Evolutionary conservation across 2,113 vertebrate genomes (phyloP).

Genomic region (Eudyptes chrysolophus): DNA sequence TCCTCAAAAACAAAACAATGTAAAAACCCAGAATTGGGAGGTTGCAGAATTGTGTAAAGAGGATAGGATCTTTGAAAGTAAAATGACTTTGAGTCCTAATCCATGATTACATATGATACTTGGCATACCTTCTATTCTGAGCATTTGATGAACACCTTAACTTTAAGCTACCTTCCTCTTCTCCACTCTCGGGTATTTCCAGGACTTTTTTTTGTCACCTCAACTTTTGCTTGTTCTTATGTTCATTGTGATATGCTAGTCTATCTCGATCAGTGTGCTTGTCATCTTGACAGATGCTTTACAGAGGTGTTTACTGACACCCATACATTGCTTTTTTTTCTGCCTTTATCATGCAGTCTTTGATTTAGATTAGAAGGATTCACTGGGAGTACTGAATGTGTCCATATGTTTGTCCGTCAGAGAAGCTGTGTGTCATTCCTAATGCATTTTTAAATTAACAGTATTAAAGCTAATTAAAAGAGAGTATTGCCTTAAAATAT

Average conservation of each 20-base stretch:
- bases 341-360: neutral
- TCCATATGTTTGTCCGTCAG: neutral
- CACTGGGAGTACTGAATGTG: neutral
- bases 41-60: neutral
- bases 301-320: neutral
- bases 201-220: neutral
- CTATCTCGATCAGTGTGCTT: neutral
- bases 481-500: neutral
- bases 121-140: neutral
- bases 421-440: neutral
- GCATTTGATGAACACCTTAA: neutral
- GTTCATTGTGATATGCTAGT: neutral
- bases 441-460: neutral
- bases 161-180: neutral
- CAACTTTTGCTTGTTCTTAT: neutral
- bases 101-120: neutral
- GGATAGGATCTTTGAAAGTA: neutral
- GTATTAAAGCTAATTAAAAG: neutral
- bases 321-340: neutral
- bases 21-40: neutral
- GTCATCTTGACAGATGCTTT: neutral
- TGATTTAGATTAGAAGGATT: neutral
- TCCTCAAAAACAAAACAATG: neutral
- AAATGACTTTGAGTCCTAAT: neutral
- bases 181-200: neutral